Evolutionary conservation across 1,140 invertebrate genomes (phyloP).

Genomic region (Ruditapes philippinarum): DNA sequence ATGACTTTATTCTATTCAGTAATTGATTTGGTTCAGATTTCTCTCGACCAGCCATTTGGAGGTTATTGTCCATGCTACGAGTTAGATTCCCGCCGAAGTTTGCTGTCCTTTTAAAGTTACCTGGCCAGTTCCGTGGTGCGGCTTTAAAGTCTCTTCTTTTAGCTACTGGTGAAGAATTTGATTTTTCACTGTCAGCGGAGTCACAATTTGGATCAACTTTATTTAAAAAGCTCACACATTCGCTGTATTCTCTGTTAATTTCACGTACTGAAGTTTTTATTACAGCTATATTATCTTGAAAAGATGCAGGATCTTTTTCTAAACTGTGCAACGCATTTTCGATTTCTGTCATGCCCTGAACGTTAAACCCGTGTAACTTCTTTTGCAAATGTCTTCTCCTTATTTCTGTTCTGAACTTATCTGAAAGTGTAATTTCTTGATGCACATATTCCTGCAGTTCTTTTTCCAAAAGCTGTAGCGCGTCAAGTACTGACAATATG

Average conservation of each 20-base stretch:
- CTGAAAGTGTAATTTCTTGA: conserved; percentile 39
- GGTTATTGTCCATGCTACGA: conserved; percentile 18
- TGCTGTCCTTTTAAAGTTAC: conserved; percentile 38
- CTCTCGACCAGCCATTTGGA: conserved; percentile 1
- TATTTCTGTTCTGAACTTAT: conserved; percentile 57
- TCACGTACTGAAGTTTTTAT: conserved; percentile 29
- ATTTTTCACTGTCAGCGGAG: background rate
- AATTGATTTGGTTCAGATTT: conserved; percentile 57
- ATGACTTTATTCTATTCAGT: conserved; percentile 32
- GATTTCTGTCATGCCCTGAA: conserved; percentile 56
- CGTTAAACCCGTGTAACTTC: conserved; percentile 54
- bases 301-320: conserved; percentile 41
- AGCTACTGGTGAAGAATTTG: background rate
- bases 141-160: background rate
- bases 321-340: conserved; percentile 42
- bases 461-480: conserved; percentile 53
- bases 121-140: conserved; percentile 40
- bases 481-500: conserved; percentile 60
- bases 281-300: conserved; percentile 28
- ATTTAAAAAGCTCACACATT: conserved; percentile 48
- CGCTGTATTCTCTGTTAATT: conserved; percentile 58
- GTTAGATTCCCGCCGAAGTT: background rate
- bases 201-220: conserved; percentile 4
- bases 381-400: conserved; percentile 58
- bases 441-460: conserved; percentile 62